Percentiles rank a stretch among this genome's conserved stretches.
Conservation (phyloP, 2,113 vertebrate species). For the Cavia aperea region DNA sequence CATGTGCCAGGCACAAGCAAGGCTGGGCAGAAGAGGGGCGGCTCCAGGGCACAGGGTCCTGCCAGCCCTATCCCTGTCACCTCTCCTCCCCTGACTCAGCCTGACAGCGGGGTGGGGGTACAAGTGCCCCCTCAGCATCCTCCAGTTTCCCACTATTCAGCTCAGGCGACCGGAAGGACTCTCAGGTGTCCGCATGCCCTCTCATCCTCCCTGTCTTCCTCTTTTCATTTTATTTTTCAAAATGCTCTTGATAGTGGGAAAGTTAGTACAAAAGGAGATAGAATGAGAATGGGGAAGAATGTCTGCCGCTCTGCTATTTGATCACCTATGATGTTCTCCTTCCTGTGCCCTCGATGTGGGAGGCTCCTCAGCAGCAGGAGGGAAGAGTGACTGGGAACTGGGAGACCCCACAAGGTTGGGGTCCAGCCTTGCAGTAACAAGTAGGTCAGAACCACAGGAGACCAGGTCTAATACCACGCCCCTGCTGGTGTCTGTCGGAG, state of each 20-base stretch:
- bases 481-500: neutral
- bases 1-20: fast-evolving
- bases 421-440: fast-evolving
- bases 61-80: constrained; percentile 24
- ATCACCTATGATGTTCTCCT: neutral
- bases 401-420: fast-evolving
- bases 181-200: constrained; percentile 49
- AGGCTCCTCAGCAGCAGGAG: neutral
- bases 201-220: constrained; percentile 42
- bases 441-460: fast-evolving
- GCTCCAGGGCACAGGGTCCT: fast-evolving
- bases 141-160: constrained; percentile 60
- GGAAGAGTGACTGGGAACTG: neutral
- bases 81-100: constrained; percentile 63
- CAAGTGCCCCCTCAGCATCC: constrained; percentile 61
- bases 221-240: neutral
- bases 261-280: constrained; percentile 71
- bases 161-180: constrained; percentile 59
- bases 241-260: constrained; percentile 59
- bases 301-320: constrained; percentile 11
- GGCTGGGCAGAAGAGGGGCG: neutral
- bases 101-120: constrained; percentile 66
- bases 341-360: neutral
- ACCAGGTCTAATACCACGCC: neutral
- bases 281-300: neutral